Evolutionary conservation across 1,140 invertebrate species (phyloP).

Genomic region (Neelides sp.): DNA sequence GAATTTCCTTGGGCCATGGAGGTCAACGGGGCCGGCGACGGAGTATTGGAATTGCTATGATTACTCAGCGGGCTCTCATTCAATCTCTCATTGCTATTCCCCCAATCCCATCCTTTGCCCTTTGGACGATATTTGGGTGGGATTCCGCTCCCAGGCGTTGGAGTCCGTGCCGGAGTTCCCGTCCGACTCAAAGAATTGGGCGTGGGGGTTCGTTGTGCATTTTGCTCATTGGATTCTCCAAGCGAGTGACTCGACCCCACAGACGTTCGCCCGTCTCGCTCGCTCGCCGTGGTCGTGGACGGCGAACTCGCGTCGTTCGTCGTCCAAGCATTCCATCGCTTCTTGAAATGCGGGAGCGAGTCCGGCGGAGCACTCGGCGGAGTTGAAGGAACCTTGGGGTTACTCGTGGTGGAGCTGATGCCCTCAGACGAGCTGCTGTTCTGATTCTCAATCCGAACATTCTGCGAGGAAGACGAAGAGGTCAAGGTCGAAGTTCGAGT

Average conservation of each 20-base stretch:
- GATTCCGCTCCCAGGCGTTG: neutral
- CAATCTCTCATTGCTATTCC: slow-evolving; percentile 6
- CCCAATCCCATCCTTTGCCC: slow-evolving; percentile 26
- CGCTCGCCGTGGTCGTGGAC: too few relatives aligned
- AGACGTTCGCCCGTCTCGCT: slow-evolving; percentile 22
- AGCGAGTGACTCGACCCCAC: slow-evolving; percentile 16
- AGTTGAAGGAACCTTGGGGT: too few relatives aligned
- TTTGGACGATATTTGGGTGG: slow-evolving; percentile 25
- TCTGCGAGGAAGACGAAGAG: neutral
- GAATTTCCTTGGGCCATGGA: too few relatives aligned
- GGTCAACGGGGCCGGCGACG: slow-evolving; percentile 6
- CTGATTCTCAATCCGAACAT: neutral
- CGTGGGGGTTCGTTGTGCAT: neutral
- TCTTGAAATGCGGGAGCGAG: neutral
- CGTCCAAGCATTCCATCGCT: slow-evolving; percentile 4
- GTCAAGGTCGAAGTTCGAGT: neutral
- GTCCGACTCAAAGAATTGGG: neutral
- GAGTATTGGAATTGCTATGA: neutral
- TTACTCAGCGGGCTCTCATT: neutral
- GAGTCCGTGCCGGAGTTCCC: slow-evolving; percentile 1
- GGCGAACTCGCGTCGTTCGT: neutral
- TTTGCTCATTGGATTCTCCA: neutral
- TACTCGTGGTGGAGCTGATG: too few relatives aligned
- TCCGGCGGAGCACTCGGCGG: neutral
- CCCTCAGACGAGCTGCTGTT: slow-evolving; percentile 5